Evolutionary conservation across 2,888 invertebrate genomes (phyloP).

Genomic region (Lycia hirtaria): DNA sequence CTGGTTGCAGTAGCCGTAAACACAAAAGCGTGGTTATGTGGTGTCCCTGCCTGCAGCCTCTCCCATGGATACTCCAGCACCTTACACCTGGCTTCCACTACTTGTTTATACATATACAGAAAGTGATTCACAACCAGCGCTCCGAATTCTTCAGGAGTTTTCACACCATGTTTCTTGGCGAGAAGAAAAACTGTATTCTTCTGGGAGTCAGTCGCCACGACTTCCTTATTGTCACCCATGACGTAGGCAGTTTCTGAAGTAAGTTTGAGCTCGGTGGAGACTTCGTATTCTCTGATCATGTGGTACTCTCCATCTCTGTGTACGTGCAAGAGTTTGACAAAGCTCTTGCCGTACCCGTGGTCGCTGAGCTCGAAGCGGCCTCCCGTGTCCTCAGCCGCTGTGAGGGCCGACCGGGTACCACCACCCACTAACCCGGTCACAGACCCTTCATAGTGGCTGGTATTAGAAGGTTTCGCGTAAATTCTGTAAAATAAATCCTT

Average conservation of each 20-base stretch:
- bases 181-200: constrained; percentile 93
- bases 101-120: constrained; percentile 90
- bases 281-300: constrained; percentile 90
- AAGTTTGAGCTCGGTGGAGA: constrained; percentile 88
- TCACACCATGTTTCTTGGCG: constrained; percentile 91
- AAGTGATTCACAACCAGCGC: constrained; percentile 91
- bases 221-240: constrained; percentile 90
- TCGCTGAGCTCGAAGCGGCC: constrained; percentile 87
- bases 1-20: constrained; percentile 88
- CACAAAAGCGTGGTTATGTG: constrained; percentile 92
- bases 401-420: constrained; percentile 52
- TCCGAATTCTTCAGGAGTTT: constrained; percentile 91
- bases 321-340: constrained; percentile 90
- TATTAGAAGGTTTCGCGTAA: constrained; percentile 80
- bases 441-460: constrained; percentile 61
- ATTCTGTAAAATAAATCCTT: constrained; percentile 62
- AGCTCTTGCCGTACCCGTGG: constrained; percentile 90
- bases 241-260: constrained; percentile 89
- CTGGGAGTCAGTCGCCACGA: constrained; percentile 93
- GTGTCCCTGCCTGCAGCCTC: constrained; percentile 82
- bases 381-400: constrained; percentile 75
- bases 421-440: constrained; percentile 19
- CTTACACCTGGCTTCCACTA: constrained; percentile 88
- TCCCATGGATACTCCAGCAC: constrained; percentile 92
- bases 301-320: constrained; percentile 88